Conservation (phyloP, 2,113 vertebrate species). For the Rhineura floridana region DNA sequence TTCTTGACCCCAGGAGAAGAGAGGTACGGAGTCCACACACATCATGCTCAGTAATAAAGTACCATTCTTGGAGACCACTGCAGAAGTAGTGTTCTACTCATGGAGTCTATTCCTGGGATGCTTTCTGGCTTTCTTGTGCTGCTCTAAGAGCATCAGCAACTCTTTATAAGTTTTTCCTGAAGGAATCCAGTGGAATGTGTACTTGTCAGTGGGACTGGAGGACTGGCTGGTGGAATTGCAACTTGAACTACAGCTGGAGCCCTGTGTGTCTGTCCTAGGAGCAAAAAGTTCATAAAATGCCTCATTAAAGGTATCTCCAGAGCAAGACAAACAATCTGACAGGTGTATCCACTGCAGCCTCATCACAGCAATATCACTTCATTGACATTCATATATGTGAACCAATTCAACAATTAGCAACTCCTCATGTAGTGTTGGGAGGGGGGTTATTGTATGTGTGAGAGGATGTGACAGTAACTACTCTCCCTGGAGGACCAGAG, state of each 20-base stretch:
- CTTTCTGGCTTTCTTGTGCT: background rate
- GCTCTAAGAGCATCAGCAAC: background rate
- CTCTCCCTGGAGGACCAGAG: background rate
- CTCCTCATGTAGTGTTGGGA: background rate
- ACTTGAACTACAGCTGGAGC: background rate
- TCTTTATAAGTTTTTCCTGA: background rate
- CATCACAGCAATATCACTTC: constrained; percentile 1
- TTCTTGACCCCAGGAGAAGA: background rate
- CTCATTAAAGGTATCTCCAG: constrained; percentile 33
- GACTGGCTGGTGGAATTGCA: background rate
- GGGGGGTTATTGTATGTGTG: background rate
- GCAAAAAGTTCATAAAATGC: constrained; percentile 42
- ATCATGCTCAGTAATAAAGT: background rate
- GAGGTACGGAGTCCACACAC: background rate
- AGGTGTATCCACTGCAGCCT: constrained; percentile 13
- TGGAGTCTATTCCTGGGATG: background rate
- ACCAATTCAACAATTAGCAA: constrained; percentile 11
- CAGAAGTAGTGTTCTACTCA: background rate
- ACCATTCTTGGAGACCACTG: background rate
- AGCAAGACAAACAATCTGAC: constrained; percentile 43
- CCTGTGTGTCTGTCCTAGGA: background rate
- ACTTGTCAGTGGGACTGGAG: background rate
- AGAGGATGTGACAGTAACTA: background rate
- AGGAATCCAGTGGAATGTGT: background rate
- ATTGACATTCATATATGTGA: constrained; percentile 6